Evolutionary conservation across 2,113 vertebrate species (phyloP).

Genomic region (Mirza zaza): DNA sequence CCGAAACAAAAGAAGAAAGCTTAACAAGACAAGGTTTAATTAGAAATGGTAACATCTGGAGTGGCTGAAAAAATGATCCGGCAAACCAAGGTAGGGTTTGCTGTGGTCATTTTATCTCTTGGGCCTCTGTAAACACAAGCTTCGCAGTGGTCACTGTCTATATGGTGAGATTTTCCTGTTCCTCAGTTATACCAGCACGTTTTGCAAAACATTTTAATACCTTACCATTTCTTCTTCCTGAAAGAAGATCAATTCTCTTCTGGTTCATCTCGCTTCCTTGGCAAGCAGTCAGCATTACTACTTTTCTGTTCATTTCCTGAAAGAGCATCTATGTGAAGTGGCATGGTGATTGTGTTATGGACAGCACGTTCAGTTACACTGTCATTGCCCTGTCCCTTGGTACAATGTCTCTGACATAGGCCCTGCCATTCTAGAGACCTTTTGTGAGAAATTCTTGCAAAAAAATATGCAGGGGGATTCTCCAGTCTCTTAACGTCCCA

Average conservation of each 20-base stretch:
- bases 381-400: not conserved
- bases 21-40: not conserved
- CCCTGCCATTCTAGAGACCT: not conserved
- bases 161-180: not conserved
- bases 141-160: not conserved
- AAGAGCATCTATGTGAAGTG: not conserved
- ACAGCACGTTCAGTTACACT: no score
- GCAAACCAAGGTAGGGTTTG: not conserved
- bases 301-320: not conserved
- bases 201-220: not conserved
- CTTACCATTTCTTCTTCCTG: not conserved
- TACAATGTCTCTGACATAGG: not conserved
- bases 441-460: not conserved
- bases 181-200: not conserved
- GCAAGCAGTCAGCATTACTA: not conserved
- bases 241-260: no score
- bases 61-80: no score
- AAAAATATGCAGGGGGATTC: not conserved
- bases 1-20: not conserved
- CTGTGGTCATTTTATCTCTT: not conserved
- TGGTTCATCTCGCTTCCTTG: not conserved
- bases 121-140: no score
- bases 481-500: not conserved
- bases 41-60: not conserved
- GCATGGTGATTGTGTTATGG: not conserved